Conservation (phyloP, 2,888 invertebrate species). For the Thera britannica region DNA sequence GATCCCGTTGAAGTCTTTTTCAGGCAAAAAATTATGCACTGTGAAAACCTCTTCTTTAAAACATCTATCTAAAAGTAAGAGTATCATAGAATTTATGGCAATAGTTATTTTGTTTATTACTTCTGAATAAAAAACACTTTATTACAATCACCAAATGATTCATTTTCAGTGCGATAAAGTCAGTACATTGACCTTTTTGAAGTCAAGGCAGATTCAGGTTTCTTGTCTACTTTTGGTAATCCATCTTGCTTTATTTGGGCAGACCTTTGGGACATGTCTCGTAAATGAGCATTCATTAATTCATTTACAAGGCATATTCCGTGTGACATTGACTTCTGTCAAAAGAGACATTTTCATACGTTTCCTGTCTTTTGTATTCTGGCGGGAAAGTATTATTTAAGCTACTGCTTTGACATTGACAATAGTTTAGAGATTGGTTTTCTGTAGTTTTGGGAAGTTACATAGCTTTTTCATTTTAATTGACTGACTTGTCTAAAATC, state of each 20-base stretch:
- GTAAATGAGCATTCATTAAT: conserved; percentile 47
- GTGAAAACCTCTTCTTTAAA: background rate
- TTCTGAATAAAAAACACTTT: too few species aligned
- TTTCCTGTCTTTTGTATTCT: conserved; percentile 42
- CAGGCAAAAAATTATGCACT: background rate
- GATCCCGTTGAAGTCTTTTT: conserved; percentile 32
- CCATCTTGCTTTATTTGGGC: conserved; percentile 59
- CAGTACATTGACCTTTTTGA: conserved; percentile 50
- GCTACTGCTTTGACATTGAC: background rate
- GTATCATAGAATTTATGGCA: too few species aligned
- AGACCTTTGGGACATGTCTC: conserved; percentile 64
- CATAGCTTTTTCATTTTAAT: too few species aligned
- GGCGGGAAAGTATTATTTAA: background rate
- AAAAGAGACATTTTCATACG: conserved; percentile 23
- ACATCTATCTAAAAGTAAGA: too few species aligned
- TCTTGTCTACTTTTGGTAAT: conserved; percentile 60
- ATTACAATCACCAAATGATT: background rate
- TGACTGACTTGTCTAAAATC: too few species aligned
- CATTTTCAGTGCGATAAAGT: conserved; percentile 17
- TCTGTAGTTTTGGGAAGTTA: too few species aligned
- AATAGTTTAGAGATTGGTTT: too few species aligned
- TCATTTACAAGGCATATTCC: conserved; percentile 19
- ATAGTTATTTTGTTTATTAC: too few species aligned
- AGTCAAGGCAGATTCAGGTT: conserved; percentile 56
- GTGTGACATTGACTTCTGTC: conserved; percentile 43